Base-by-base conservation (phyloP, 2,888 invertebrate genomes). In the Synergus laeviventris region DNA sequence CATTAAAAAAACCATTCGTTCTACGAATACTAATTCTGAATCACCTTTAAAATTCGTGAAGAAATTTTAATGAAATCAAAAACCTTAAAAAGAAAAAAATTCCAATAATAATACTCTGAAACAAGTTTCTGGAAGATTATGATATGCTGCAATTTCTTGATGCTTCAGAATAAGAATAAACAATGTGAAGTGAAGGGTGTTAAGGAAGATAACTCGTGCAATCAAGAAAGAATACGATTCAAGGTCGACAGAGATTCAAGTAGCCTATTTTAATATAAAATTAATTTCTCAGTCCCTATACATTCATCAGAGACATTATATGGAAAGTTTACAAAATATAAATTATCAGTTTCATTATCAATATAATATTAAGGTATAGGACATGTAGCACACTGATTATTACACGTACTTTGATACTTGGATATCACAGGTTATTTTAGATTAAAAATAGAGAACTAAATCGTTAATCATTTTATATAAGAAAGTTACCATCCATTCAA, bases 401-500 rank as follows among this genome's bases (percentile, higher is more conserved):
- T 64, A 64, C 21, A 64, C 18, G 14, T 11, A n/a, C 16, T 49
- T 70, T 1, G 24, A 21, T n/a, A n/a, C 16, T 49, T 70, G 5
- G 24, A 36, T 49, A 49, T 70, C 31, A 70, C 31, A 31, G 24
- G n/a, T 45, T 70, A 70, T 24, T 18, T 36, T 70, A 66, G 38
- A 75, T 77, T 66, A 80, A 73, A 77, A 73, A 11, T 24, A 64
- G 64, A 70, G n/a, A 70, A 76, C 56, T 1, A 24, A 64, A 61
- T 82, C 82, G 61, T 79, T 85, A 38, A 87, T 77, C 64, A 84
- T 74, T 75, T 85, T 87, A 66, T 84, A 80, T 74, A 85, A 75
- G 54, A 82, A 84, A 45, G 81, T 83, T 38, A 87, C 74, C 38
- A 84, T 62, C 42, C 82, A 81, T 76, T 88, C 87, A 42, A 86